A percentile compares a stretch with the other conserved stretches of the same genome.
phyloP scores from a whole-genome alignment of 23 tunicate genomes.

The Trididemnum clinides region DNA sequence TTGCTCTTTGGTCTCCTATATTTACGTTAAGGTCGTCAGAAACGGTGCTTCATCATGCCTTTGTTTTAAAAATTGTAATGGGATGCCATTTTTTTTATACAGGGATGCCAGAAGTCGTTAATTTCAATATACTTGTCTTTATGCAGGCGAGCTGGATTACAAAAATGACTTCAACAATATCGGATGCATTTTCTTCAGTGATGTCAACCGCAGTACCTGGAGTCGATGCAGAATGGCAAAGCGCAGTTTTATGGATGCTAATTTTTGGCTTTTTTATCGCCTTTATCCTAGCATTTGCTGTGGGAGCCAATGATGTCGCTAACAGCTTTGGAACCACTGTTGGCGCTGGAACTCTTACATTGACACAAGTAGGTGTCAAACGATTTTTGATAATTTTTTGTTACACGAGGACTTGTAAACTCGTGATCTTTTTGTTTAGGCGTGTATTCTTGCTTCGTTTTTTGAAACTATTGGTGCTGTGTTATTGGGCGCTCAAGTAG shows the following conservation, averaged over 20 bases:
- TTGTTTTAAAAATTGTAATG: no score
- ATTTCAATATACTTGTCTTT: no score
- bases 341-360: slow-evolving; percentile 88
- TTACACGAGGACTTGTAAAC: neutral
- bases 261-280: slow-evolving; percentile 92
- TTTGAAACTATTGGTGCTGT: slow-evolving; percentile 97
- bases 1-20: no score
- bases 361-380: slow-evolving; percentile 62
- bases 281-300: slow-evolving; percentile 91
- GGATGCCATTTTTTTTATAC: no score
- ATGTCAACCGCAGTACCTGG: slow-evolving; percentile 3
- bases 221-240: slow-evolving; percentile 35
- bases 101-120: no score
- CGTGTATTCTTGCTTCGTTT: slow-evolving; percentile 88
- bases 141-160: no score
- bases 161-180: neutral
- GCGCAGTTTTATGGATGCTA: slow-evolving; percentile 73
- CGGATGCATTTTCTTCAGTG: slow-evolving; percentile 15
- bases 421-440: slow-evolving; percentile 30
- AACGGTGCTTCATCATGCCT: no score
- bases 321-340: slow-evolving; percentile 98
- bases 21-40: no score
- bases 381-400: neutral
- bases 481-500: slow-evolving; percentile 94
- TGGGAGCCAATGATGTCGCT: slow-evolving; percentile 99